Conservation (phyloP, 37 sponge, comb jelly and placozoan species). For the Trichoplax adhaerens region DNA sequence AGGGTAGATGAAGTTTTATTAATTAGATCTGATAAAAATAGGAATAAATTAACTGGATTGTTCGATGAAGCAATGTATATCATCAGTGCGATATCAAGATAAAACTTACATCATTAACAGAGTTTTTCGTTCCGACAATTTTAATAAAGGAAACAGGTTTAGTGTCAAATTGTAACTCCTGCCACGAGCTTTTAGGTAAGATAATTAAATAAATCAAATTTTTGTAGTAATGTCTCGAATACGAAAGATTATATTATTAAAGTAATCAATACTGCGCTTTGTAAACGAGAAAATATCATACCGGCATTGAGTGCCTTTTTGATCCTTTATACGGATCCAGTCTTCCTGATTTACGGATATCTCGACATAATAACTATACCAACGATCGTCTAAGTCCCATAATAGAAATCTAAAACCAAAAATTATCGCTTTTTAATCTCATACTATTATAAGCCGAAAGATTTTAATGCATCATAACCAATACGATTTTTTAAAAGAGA, state of each 20-base stretch:
- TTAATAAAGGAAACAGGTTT: constrained; percentile 59
- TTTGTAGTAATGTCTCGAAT: too few relatives aligned
- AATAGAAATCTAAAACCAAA: constrained; percentile 49
- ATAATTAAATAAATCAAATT: too few relatives aligned
- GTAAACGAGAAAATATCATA: too few relatives aligned
- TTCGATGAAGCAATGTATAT: background rate
- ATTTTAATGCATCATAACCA: too few relatives aligned
- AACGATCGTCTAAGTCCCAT: constrained; percentile 80
- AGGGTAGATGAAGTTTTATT: background rate
- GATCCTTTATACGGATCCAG: constrained; percentile 17
- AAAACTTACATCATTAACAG: constrained; percentile 62
- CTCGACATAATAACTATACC: constrained; percentile 65
- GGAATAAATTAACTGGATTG: background rate
- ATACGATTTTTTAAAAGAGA: too few relatives aligned
- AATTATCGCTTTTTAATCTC: too few relatives aligned
- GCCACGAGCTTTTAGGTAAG: constrained; percentile 48
- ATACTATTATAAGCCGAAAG: too few relatives aligned
- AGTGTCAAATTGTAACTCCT: constrained; percentile 48
- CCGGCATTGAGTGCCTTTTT: too few relatives aligned
- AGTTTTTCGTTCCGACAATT: constrained; percentile 78
- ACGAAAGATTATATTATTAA: too few relatives aligned
- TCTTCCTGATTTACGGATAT: constrained; percentile 53
- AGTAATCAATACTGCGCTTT: too few relatives aligned
- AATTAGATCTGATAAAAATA: background rate
- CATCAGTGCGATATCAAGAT: too few relatives aligned